Evolutionary conservation across 2,888 invertebrate genomes (phyloP).

Genomic region (Cephalotes varians): DNA sequence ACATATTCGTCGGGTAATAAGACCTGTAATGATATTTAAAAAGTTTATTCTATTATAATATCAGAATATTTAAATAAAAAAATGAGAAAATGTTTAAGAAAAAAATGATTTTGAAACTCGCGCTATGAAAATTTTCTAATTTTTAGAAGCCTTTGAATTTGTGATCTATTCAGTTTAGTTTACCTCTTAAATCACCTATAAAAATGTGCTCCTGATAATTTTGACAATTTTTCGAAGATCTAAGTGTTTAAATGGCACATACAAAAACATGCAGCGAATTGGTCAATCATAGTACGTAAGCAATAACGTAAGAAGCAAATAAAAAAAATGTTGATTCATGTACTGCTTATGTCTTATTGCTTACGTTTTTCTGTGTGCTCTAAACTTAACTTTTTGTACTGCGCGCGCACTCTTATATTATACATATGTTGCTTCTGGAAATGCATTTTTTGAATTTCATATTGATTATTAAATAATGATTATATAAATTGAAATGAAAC

Average conservation of each 20-base stretch:
- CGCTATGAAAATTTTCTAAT: background rate
- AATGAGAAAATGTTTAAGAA: background rate
- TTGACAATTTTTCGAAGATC: background rate
- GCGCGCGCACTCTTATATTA: background rate
- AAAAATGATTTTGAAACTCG: background rate
- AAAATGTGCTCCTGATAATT: background rate
- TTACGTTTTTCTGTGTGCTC: too few relatives aligned
- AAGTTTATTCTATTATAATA: background rate
- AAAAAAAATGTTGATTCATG: too few relatives aligned
- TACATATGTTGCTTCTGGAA: background rate
- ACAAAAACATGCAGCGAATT: too few relatives aligned
- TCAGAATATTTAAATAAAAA: background rate
- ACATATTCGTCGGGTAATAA: background rate
- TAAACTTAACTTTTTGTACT: too few relatives aligned
- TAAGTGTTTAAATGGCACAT: too few relatives aligned
- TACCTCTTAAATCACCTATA: background rate
- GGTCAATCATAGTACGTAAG: too few relatives aligned
- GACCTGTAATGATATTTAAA: background rate
- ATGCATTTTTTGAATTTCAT: background rate
- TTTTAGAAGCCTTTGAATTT: background rate
- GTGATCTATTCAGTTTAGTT: background rate
- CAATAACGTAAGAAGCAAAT: too few relatives aligned
- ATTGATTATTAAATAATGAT: background rate
- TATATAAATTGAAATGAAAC: background rate
- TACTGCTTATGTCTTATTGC: too few relatives aligned